phyloP scores from a whole-genome alignment of 2,797 vertebrate species.

The Myoxocephalus aenaeus region DNA sequence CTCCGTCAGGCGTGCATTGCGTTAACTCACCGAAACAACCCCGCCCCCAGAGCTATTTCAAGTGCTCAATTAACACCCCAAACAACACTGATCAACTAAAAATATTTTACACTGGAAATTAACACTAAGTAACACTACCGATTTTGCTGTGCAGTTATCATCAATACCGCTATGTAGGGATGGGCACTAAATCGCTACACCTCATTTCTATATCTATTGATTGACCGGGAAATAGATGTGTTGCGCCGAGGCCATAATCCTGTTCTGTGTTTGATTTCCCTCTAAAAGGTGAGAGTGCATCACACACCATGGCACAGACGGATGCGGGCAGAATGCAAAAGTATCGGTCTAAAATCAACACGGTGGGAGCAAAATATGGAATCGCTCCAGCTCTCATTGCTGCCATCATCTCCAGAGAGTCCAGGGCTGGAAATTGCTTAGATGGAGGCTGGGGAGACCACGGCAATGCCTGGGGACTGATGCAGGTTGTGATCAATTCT shows the following conservation, averaged over 20 bases:
- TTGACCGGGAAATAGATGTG: neutral
- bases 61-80: too few species aligned
- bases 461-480: slow-evolving; percentile 53
- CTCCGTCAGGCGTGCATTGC: too few species aligned
- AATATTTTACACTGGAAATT: too few species aligned
- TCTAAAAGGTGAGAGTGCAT: slow-evolving; percentile 24
- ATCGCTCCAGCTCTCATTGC: slow-evolving; percentile 65
- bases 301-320: slow-evolving; percentile 40
- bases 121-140: too few species aligned
- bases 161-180: too few species aligned
- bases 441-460: slow-evolving; percentile 19
- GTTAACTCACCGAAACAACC: too few species aligned
- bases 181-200: neutral
- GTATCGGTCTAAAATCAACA: slow-evolving; percentile 43
- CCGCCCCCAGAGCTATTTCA: too few species aligned
- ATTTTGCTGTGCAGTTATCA: too few species aligned
- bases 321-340: slow-evolving; percentile 48
- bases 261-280: slow-evolving; percentile 4
- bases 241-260: neutral
- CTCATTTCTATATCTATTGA: neutral
- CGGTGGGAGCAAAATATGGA: accelerated
- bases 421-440: slow-evolving; percentile 64
- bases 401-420: slow-evolving; percentile 76
- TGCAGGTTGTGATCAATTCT: slow-evolving; percentile 62
- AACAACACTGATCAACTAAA: too few species aligned